These are phyloP conservation scores for Naja naja DNA, from an alignment of 2,113 vertebrate species.

Conservation along the genomic window DNA sequence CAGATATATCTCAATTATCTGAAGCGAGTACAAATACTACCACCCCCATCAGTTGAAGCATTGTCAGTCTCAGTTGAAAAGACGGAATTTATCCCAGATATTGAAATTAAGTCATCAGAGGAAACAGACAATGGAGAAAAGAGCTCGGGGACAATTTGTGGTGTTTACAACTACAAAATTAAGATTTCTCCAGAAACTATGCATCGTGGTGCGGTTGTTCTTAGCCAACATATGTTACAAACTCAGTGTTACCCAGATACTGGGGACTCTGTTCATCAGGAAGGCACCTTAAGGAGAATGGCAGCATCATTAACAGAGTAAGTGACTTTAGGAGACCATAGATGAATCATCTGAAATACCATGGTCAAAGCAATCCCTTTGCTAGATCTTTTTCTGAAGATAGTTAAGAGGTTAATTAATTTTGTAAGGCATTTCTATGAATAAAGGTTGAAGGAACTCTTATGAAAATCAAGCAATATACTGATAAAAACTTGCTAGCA, in stretches of 20 bases:
- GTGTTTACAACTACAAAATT: conserved; percentile 8
- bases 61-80: neutral
- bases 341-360: neutral
- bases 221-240: conserved; percentile 17
- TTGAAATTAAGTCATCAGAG: neutral
- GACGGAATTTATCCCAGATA: neutral
- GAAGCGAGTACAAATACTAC: neutral
- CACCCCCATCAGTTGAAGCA: neutral
- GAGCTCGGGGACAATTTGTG: conserved; percentile 9
- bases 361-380: neutral
- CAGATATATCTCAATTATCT: neutral
- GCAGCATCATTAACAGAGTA: conserved; percentile 39
- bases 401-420: neutral
- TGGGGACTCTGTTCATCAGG: neutral
- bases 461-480: neutral
- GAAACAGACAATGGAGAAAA: neutral
- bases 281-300: conserved; percentile 18
- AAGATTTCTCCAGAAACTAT: neutral
- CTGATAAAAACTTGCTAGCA: neutral
- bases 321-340: conserved; percentile 7
- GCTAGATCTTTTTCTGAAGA: neutral
- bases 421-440: neutral
- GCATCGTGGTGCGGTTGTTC: conserved; percentile 9
- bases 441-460: neutral
- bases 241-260: neutral